Evolutionary conservation across 2,113 vertebrate genomes (phyloP), one percentile per base, ranked within the genome.

Genomic region (Poeciliopsis turrubarensis): DNA sequence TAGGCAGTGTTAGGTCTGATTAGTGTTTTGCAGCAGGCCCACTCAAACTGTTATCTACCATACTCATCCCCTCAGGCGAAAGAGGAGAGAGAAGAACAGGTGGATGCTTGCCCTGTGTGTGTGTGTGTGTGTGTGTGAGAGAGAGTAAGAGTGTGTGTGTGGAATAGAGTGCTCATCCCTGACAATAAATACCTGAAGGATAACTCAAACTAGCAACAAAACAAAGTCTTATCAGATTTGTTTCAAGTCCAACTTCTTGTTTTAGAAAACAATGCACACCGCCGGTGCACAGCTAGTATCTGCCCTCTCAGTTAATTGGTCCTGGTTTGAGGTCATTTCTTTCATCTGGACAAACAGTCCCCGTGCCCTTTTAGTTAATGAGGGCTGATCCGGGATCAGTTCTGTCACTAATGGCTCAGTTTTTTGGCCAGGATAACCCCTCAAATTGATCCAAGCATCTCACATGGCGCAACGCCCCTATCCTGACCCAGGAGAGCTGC

Each of bases 1-100:
- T 97, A 97, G 96, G 94, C 96, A 96, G 90, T 96, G 96, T 96
- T 96, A 96, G 96, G 96, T 97, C 97, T 97, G 96, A 93, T 92
- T 92, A 91, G 89, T 91, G 91, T 91, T 93, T 91, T 92, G 90
- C 89, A 92, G 90, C 78, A 88, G 96, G 95, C 95, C 95, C 96
- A 94, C 96, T 92, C 90, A 92, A 90, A 92, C 88, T 91, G 89
- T 92, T 90, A 92, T 92, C 91, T 88, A 89, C 90, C 90, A 91
- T 84, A 78, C 86, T 80, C 79, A 85, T 91, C 82, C 91, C 92
- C 89, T 87, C 87, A 85, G 92, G 92, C 91, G 7, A 86, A 79
- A 82, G 78, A 88, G 74, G 75, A 73, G 77, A 78, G 76, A 84
- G 65, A 73, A 89, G 89, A 91, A 92, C 91, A 91, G 92, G 90